Evolutionary conservation across 2,888 invertebrate species (phyloP), one percentile per base, ranked within the genome.

Genomic region (Theretra japonica): DNA sequence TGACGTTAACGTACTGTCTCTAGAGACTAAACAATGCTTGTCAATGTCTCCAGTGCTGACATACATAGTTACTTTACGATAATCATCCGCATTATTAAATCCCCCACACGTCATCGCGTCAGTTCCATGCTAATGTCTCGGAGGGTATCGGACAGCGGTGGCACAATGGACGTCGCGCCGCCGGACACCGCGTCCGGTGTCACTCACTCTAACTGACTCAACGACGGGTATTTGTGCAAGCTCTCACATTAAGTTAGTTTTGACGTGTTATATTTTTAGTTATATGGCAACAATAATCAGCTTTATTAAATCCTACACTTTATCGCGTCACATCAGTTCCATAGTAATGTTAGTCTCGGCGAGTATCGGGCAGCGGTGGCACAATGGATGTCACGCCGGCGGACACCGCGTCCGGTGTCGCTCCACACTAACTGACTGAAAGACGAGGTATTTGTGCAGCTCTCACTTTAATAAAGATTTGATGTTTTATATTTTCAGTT

Each of bases 381-480:
- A 60, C 60, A 60, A 60, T 60, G 60, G 60, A 60, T 60, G 60
- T 60, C 60, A 33, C n/a, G 33, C 19, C n/a, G 4, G 8, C n/a
- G 2, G 30, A 33, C 30, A 60, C 30, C 30, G 30, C 33, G n/a
- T n/a, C 60, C 25, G n/a, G 33, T n/a, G 60, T 8, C n/a, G 33
- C 4, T 8, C 21, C 21, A 41, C 5, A 0, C 21, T 33, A 23
- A 48, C 4, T 17, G 48, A 48, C 41, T 21, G 5, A 62, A 21
- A 4, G 23, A 15, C 41, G 21, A 15, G 23, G 23, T 23, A 23
- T 65, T 48, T 65, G 65, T 48, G 23, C 17, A 23, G 41, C 41
- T 65, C 48, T 65, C 23, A 4, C 17, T 1, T 48, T 48, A 48
- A 48, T 65, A 62, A 41, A 11, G 21, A 15, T 62, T 15, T 33